Evolutionary conservation across 2,113 vertebrate genomes (phyloP).

Genomic region (Tricholaema leucomelas): DNA sequence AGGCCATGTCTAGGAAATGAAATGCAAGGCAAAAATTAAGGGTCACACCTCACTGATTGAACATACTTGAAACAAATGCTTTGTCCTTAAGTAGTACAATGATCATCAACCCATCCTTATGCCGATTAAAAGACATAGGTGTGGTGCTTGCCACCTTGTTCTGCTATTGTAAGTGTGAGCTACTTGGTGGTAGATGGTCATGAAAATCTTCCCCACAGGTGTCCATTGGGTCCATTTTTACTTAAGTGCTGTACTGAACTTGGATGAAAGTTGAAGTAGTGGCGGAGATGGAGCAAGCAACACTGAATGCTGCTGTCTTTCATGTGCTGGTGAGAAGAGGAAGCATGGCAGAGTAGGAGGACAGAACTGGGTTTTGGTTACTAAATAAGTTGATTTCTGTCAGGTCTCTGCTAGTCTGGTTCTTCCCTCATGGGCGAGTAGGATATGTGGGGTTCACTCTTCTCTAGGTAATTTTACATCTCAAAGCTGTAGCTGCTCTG

Average conservation of each 20-base stretch:
- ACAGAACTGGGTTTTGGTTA: neutral
- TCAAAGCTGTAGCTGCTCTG: neutral
- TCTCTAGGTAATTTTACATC: neutral
- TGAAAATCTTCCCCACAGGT: neutral
- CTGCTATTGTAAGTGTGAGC: neutral
- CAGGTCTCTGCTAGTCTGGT: neutral
- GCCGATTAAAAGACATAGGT: neutral
- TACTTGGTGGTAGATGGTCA: neutral
- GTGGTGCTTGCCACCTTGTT: neutral
- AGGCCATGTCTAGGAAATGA: neutral
- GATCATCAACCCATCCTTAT: neutral
- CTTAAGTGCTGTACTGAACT: rapidly evolving
- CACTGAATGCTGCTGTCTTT: neutral
- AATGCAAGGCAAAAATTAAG: neutral
- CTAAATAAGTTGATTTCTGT: neutral
- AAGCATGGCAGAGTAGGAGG: neutral
- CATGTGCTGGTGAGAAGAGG: neutral
- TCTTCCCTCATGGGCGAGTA: neutral
- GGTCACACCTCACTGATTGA: neutral
- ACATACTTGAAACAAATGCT: neutral
- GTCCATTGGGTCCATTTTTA: neutral
- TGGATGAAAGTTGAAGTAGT: neutral
- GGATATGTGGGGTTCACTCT: neutral
- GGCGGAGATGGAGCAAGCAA: neutral
- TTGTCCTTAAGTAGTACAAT: neutral